Evolutionary conservation across 2,113 vertebrate species (phyloP).

Genomic region (Vimba vimba): DNA sequence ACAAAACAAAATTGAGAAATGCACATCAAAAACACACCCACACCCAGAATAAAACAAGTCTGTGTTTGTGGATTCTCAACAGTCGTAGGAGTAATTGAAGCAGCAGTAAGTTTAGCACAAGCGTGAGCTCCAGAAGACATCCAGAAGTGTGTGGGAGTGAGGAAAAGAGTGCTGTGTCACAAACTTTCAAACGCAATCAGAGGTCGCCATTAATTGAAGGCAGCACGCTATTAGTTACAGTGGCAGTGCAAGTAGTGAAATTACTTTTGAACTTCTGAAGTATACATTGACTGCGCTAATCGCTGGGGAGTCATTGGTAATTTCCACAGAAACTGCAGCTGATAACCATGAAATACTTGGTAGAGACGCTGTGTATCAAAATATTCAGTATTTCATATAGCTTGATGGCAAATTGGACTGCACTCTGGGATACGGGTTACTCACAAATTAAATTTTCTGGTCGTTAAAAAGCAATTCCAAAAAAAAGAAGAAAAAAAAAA

Average conservation of each 20-base stretch:
- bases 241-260: constrained; percentile 18
- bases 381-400: constrained; percentile 42
- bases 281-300: constrained; percentile 28
- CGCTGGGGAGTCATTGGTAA: constrained; percentile 15
- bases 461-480: constrained; percentile 58
- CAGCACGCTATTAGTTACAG: constrained; percentile 37
- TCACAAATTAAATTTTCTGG: constrained; percentile 51
- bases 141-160: neutral
- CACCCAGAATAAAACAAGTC: neutral
- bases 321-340: constrained; percentile 35
- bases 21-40: neutral
- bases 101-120: constrained; percentile 10
- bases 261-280: constrained; percentile 38
- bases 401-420: constrained; percentile 35
- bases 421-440: constrained; percentile 49
- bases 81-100: neutral
- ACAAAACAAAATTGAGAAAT: neutral
- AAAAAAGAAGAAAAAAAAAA: neutral
- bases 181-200: constrained; percentile 33
- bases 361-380: constrained; percentile 25
- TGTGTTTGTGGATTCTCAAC: neutral
- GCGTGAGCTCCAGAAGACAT: neutral
- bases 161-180: neutral
- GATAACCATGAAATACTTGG: constrained; percentile 40
- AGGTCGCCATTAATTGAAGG: constrained; percentile 28